Conservation (phyloP, 1,140 invertebrate genomes). For the Harpegnathos saltator region DNA sequence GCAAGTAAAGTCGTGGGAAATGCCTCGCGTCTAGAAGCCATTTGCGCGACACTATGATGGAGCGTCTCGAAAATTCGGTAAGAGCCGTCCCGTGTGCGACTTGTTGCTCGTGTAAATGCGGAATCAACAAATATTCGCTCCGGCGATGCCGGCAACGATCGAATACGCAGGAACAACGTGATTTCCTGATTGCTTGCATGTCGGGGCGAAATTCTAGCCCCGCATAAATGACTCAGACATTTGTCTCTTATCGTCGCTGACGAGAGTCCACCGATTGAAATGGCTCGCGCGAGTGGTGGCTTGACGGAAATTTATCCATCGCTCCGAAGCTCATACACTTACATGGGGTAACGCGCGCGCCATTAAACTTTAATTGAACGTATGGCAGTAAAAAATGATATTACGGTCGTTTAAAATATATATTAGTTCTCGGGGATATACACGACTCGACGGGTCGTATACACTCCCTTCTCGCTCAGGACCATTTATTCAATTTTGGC, state of each 20-base stretch:
- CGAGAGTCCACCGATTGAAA: not conserved
- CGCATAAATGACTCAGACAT: too few species aligned
- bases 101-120: constrained; percentile 5
- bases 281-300: not conserved
- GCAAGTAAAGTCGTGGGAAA: constrained; percentile 67
- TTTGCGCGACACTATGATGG: constrained; percentile 36
- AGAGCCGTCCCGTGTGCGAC: constrained; percentile 1
- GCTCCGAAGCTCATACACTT: not conserved
- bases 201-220: too few species aligned
- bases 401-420: not conserved
- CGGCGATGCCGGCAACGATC: not conserved
- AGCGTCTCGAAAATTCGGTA: constrained; percentile 42
- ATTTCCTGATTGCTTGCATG: not conserved
- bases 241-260: not conserved
- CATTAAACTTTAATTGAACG: not conserved
- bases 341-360: too few species aligned
- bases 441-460: not conserved
- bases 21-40: constrained; percentile 38
- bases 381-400: not conserved
- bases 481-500: constrained; percentile 18
- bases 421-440: constrained; percentile 3
- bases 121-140: not conserved
- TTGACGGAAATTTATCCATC: not conserved
- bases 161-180: not conserved
- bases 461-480: not conserved